These are phyloP conservation scores for Apolygus lucorum DNA, from an alignment of 1,140 invertebrate species.

Conservation along the genomic window DNA sequence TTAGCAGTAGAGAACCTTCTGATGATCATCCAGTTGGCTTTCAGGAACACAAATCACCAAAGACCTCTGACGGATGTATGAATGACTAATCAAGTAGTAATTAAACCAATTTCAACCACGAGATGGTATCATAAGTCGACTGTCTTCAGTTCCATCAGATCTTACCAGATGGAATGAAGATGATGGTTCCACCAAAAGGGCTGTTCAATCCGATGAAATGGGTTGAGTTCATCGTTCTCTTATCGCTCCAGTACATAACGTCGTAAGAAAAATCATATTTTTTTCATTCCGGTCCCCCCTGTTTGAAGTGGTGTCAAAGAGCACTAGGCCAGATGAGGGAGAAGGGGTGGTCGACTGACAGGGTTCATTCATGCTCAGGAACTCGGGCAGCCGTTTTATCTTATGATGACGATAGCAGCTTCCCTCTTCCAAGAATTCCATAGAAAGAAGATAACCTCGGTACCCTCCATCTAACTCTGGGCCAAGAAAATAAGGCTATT, in stretches of 20 bases:
- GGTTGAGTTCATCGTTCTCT: conserved; percentile 2
- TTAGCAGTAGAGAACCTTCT: too few species aligned
- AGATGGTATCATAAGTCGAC: too few species aligned
- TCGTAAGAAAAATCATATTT: not conserved
- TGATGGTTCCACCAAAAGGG: not conserved
- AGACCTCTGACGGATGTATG: too few species aligned
- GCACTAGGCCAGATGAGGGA: not conserved
- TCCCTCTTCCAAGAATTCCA: conserved; percentile 14
- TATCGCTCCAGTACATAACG: conserved; percentile 4
- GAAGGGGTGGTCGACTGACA: not conserved
- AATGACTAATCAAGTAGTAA: too few species aligned
- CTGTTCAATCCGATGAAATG: not conserved
- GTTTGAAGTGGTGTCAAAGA: conserved; percentile 8
- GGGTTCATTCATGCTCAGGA: conserved; percentile 13
- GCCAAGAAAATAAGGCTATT: conserved; percentile 2
- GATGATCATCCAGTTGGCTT: too few species aligned
- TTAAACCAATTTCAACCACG: too few species aligned
- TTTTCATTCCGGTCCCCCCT: not conserved
- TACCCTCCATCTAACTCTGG: not conserved
- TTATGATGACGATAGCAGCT: conserved; percentile 1
- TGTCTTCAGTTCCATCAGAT: too few species aligned
- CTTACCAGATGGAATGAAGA: not conserved
- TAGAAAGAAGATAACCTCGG: not conserved
- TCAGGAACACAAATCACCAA: too few species aligned
- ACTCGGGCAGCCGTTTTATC: conserved; percentile 14